Evolutionary conservation across 92 coral and sea anemone genomes (phyloP).

Genomic region (Zoanthus sansibaricus): DNA sequence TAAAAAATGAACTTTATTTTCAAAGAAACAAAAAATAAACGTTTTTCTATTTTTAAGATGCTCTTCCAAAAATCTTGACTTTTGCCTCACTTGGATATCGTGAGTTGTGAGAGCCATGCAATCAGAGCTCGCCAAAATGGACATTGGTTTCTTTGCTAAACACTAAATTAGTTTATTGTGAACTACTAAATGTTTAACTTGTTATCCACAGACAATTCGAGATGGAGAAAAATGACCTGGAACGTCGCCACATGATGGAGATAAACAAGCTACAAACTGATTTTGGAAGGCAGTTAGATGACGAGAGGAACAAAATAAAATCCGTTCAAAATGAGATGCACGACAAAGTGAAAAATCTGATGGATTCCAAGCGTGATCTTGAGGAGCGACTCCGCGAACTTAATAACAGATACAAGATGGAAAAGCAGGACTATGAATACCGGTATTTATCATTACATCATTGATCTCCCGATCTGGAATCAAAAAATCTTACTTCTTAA

Average conservation of each 20-base stretch:
- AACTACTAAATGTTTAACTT: too few species aligned
- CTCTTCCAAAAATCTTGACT: too few species aligned
- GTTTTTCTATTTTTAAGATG: too few species aligned
- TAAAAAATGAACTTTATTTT: too few species aligned
- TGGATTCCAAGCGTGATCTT: constrained; percentile 33
- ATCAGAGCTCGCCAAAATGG: too few species aligned
- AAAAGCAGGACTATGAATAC: constrained; percentile 30
- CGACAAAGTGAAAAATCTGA: constrained; percentile 21
- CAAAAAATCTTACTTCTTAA: too few species aligned
- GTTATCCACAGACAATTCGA: constrained; percentile 32
- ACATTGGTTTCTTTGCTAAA: too few species aligned
- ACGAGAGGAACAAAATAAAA: constrained; percentile 37
- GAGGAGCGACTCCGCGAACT: constrained; percentile 39
- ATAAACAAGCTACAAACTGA: constrained; percentile 37
- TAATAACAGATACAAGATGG: constrained; percentile 24
- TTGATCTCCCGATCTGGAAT: too few species aligned
- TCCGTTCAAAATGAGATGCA: constrained; percentile 24
- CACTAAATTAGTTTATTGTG: too few species aligned
- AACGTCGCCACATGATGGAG: constrained; percentile 43
- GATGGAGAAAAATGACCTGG: constrained; percentile 41
- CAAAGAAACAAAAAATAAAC: too few species aligned
- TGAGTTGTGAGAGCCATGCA: too few species aligned
- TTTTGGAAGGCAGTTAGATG: constrained; percentile 39
- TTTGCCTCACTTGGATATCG: too few species aligned
- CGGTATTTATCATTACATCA: not conserved